Evolutionary conservation across 1,140 invertebrate genomes (phyloP), one percentile per base, ranked within the genome.

Genomic region (Heliconius himera): DNA sequence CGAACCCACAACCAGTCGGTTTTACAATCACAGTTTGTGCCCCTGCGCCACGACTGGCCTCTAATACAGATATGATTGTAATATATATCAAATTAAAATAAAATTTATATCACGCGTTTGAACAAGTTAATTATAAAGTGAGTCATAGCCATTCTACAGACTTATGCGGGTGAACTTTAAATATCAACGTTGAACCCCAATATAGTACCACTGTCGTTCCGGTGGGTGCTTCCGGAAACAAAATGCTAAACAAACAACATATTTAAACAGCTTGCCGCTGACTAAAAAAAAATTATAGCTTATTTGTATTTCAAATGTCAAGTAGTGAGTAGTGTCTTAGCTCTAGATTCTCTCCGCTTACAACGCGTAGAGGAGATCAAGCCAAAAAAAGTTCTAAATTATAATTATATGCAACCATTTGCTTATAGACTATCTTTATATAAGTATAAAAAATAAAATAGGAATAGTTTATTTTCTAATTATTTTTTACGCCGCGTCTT

Each of bases 181-280:
- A 66, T 66, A 66, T 72, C 41, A 79, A 78, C 75, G 29, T 66
- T 66, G 60, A 66, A 66, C 60, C 60, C 60, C n/a, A 66, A 66
- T 66, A 29, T 16, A 13, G 60, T 66, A 4, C 79, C 79, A 71
- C 76, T 78, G 76, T 74, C 84, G 88, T 91, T 89, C 83, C 88
- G 86, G 80, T 89, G 76, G 79, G 66, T 75, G 79, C 73, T 81
- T 74, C 70, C 85, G 87, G 83, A 87, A 85, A 81, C 76, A 38
- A 72, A 70, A 77, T 77, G 66, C 49, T 77, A 72, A 72, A 36
- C 11, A 20, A 20, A 13, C 18, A 29, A n/a, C 11, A 66, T 18
- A 77, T 72, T 70, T 22, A 54, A 77, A 72, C 49, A 77, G 18
- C 16, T 70, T 8, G 3, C 41, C 16, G 3, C 41, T 3, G 41